Conservation (phyloP, 1,140 invertebrate genomes). For the Diachasmimorpha longicaudata region DNA sequence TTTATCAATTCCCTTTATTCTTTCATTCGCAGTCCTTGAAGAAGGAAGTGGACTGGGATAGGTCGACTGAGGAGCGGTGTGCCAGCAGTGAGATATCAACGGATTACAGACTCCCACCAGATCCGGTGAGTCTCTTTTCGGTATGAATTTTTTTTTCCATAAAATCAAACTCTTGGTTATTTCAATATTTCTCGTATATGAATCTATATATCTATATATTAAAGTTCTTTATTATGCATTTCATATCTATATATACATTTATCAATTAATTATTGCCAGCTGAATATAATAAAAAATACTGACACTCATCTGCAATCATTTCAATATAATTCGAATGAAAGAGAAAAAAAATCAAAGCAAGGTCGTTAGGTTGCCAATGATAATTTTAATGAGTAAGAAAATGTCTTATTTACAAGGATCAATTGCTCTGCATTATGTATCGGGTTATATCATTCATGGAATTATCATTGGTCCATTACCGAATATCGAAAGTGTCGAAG, state of each 20-base stretch:
- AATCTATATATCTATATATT: conserved; percentile 26
- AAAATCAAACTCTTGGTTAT: conserved; percentile 44
- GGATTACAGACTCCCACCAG: conserved; percentile 79
- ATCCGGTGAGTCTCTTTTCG: conserved; percentile 74
- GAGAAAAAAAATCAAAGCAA: conserved; percentile 28
- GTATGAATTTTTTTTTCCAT: conserved; percentile 37
- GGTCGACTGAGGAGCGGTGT: conserved; percentile 76
- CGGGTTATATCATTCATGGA: conserved; percentile 27
- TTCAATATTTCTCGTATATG: conserved; percentile 48
- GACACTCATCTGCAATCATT: neutral
- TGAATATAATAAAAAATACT: conserved; percentile 27
- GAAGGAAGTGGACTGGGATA: conserved; percentile 86
- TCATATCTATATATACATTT: conserved; percentile 22
- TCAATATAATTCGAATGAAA: neutral
- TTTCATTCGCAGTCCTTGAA: conserved; percentile 75
- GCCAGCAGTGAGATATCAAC: conserved; percentile 74
- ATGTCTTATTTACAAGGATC: conserved; percentile 27
- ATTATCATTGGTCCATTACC: conserved; percentile 21
- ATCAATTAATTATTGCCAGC: conserved; percentile 34
- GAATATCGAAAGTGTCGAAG: neutral
- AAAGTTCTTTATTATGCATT: conserved; percentile 56
- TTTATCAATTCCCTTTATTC: neutral
- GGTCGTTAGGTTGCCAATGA: conserved; percentile 47
- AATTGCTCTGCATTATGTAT: conserved; percentile 25
- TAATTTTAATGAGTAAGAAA: conserved; percentile 28